These are phyloP conservation scores for Turritopsis rubra DNA, from an alignment of 30 jellyfish, hydroid and myxozoan species.

Conservation along the genomic window DNA sequence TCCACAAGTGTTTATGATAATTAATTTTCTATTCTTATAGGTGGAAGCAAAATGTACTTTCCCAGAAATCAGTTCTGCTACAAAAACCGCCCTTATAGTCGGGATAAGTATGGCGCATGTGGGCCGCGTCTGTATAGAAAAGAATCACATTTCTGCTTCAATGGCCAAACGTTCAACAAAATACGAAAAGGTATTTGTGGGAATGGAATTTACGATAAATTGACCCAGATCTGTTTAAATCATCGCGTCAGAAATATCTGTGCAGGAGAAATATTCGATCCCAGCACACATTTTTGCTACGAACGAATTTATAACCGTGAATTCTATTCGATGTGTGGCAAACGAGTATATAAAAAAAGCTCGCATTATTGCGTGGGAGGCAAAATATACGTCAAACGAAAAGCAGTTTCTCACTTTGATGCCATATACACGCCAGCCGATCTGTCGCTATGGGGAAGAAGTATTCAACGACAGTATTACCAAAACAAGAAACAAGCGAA, in stretches of 20 bases:
- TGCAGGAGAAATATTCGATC: slow-evolving; percentile 28
- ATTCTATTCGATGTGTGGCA: slow-evolving; percentile 12
- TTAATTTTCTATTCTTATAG: no score
- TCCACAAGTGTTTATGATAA: no score
- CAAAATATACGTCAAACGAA: neutral
- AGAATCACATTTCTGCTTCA: slow-evolving; percentile 9
- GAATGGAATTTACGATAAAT: slow-evolving; percentile 3
- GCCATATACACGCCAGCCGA: neutral
- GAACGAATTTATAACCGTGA: slow-evolving; percentile 15
- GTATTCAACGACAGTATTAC: slow-evolving; percentile 3
- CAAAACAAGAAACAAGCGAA: neutral
- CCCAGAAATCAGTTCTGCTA: slow-evolving; percentile 9
- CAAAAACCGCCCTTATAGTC: slow-evolving; percentile 9
- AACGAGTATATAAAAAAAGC: neutral
- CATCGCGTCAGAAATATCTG: slow-evolving; percentile 11
- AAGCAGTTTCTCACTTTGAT: neutral
- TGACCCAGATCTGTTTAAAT: slow-evolving; percentile 10
- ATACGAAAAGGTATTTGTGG: slow-evolving; percentile 24
- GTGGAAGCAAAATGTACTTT: slow-evolving; percentile 1
- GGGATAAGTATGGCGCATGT: slow-evolving; percentile 6
- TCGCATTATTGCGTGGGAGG: slow-evolving; percentile 11
- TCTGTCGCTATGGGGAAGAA: slow-evolving; percentile 3
- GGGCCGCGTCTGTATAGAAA: slow-evolving; percentile 11
- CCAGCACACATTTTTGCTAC: slow-evolving; percentile 20
- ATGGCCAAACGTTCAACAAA: slow-evolving; percentile 15